These are phyloP conservation scores for Odontomyia ornata DNA, from an alignment of 2,888 invertebrate genomes.

Conservation along the genomic window DNA sequence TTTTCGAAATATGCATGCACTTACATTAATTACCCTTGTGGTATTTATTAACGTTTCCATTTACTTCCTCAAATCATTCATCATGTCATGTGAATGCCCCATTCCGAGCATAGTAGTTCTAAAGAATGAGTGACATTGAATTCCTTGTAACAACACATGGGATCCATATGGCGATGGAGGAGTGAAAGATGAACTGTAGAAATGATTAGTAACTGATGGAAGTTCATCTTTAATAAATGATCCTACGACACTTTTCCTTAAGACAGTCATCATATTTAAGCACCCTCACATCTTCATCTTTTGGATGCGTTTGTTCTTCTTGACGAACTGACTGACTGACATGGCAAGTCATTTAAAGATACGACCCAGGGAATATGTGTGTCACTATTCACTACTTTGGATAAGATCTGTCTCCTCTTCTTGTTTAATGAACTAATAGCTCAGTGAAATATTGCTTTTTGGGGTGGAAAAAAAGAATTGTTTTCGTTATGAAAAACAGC, in stretches of 20 bases:
- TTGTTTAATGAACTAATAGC: background rate
- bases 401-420: no score
- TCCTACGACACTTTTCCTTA: slow-evolving; percentile 2
- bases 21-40: background rate
- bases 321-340: background rate
- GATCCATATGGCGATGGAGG: background rate
- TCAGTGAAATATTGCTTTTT: background rate
- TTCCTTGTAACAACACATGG: background rate
- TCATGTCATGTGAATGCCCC: background rate
- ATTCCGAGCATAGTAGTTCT: background rate
- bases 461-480: background rate
- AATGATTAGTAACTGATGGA: slow-evolving; percentile 16
- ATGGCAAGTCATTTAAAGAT: no score
- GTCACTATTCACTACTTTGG: no score
- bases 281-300: background rate
- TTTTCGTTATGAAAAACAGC: background rate
- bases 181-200: background rate
- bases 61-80: slow-evolving; percentile 10
- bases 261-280: background rate
- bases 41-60: background rate
- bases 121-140: background rate
- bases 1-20: no score
- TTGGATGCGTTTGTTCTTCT: background rate
- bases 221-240: slow-evolving; percentile 24
- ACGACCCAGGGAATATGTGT: no score